Evolutionary conservation across 23 tunicate species (phyloP).

Genomic region (Botrylloides violaceus): DNA sequence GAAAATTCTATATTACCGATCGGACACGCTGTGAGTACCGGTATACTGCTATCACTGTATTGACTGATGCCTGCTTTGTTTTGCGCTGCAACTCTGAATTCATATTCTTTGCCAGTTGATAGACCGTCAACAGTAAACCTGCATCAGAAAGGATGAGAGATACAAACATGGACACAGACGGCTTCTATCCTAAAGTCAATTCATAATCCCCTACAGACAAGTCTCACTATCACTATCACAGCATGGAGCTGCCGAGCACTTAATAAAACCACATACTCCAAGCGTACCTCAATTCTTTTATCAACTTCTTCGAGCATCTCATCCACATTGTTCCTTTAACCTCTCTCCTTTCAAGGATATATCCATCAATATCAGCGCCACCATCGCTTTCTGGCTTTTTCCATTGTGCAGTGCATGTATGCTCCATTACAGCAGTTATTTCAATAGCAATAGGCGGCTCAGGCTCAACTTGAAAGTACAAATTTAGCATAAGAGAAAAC

Average conservation of each 20-base stretch:
- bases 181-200: background rate
- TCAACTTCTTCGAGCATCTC: slow-evolving; percentile 26
- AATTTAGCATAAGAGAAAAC: background rate
- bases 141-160: too few relatives aligned
- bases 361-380: slow-evolving; percentile 27
- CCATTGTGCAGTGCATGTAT: slow-evolving; percentile 26
- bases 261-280: background rate
- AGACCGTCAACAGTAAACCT: slow-evolving; percentile 43
- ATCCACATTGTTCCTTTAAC: slow-evolving; percentile 24
- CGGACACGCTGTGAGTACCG: slow-evolving; percentile 48
- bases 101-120: slow-evolving; percentile 67
- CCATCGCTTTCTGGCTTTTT: slow-evolving; percentile 22
- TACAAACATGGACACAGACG: too few relatives aligned
- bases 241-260: background rate
- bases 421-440: background rate
- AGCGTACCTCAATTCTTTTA: slow-evolving; percentile 13
- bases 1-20: slow-evolving; percentile 20
- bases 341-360: slow-evolving; percentile 24
- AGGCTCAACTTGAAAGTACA: slow-evolving; percentile 8
- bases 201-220: background rate
- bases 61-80: slow-evolving; percentile 79
- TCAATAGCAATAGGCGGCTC: slow-evolving; percentile 13
- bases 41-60: slow-evolving; percentile 32
- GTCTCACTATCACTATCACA: background rate
- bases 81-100: slow-evolving; percentile 85